phyloP scores from a whole-genome alignment of 1,140 invertebrate species.

The Drosophila yakuba region DNA sequence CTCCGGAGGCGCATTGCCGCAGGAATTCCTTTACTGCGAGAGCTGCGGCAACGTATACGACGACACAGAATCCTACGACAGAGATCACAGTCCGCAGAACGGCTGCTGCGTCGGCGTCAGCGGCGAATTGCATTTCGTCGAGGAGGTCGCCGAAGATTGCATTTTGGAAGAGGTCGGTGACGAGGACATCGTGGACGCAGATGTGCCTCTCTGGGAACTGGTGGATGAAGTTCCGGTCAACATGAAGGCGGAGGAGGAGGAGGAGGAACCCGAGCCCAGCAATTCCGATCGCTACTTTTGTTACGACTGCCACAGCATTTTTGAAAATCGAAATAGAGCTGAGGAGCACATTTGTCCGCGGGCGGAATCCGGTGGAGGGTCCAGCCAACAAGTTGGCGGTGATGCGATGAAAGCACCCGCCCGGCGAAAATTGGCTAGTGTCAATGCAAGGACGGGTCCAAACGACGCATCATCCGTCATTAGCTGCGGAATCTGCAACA shows the following conservation, averaged over 20 bases:
- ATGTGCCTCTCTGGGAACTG: slow-evolving; percentile 61
- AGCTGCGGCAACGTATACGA: slow-evolving; percentile 49
- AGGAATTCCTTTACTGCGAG: slow-evolving; percentile 49
- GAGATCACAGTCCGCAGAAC: slow-evolving; percentile 23
- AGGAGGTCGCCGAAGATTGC: slow-evolving; percentile 2
- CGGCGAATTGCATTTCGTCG: slow-evolving; percentile 11
- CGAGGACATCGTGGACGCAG: slow-evolving; percentile 48
- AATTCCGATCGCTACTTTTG: slow-evolving; percentile 71
- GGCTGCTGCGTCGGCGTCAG: slow-evolving; percentile 14
- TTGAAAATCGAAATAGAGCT: slow-evolving; percentile 60
- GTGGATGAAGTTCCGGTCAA: slow-evolving; percentile 28
- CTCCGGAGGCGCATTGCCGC: slow-evolving; percentile 11
- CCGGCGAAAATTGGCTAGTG: slow-evolving; percentile 27
- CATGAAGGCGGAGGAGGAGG: slow-evolving; percentile 1
- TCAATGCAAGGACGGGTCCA: not conserved
- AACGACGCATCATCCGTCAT: slow-evolving; percentile 1
- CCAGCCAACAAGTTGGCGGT: slow-evolving; percentile 3
- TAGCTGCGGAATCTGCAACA: slow-evolving; percentile 87
- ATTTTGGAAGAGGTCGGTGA: slow-evolving; percentile 16
- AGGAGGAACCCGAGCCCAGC: slow-evolving; percentile 10
- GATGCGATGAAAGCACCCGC: slow-evolving; percentile 3
- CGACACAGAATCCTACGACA: slow-evolving; percentile 34
- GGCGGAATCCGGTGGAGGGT: slow-evolving; percentile 17
- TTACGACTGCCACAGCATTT: slow-evolving; percentile 75
- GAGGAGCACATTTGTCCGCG: slow-evolving; percentile 70